A percentile compares a stretch with the other conserved stretches of the same genome.
Conservation (phyloP, 2,797 vertebrate species). For the Rhinophrynus dorsalis region DNA sequence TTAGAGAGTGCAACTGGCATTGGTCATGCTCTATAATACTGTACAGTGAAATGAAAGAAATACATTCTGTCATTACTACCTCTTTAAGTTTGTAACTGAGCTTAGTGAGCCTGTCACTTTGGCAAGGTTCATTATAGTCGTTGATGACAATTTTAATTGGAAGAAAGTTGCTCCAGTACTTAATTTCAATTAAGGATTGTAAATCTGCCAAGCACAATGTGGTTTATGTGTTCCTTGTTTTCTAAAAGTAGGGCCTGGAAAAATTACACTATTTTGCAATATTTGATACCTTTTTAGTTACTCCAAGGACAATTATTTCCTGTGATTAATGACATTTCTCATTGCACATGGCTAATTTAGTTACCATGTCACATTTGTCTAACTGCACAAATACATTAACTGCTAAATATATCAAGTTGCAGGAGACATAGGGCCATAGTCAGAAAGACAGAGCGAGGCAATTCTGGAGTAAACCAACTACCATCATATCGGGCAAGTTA, state of each 20-base stretch:
- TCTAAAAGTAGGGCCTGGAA: constrained; percentile 7
- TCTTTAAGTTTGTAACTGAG: constrained; percentile 13
- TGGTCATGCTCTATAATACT: too few species aligned
- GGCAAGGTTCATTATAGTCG: constrained; percentile 3
- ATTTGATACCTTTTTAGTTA: constrained; percentile 36
- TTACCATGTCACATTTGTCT: constrained; percentile 42
- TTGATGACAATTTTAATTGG: constrained; percentile 11
- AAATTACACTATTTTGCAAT: constrained; percentile 31
- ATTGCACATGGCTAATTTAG: constrained; percentile 44
- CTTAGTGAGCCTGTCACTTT: neutral
- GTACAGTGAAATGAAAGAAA: too few species aligned
- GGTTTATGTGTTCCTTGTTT: constrained; percentile 17
- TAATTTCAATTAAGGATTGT: constrained; percentile 16
- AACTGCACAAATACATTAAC: constrained; percentile 18
- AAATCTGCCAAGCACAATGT: constrained; percentile 17
- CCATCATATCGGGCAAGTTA: too few species aligned
- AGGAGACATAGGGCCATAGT: neutral
- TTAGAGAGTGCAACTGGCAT: too few species aligned
- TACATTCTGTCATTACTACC: too few species aligned
- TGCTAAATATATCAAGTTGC: constrained; percentile 26
- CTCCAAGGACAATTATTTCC: constrained; percentile 46
- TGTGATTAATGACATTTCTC: constrained; percentile 42
- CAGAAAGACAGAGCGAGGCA: too few species aligned
- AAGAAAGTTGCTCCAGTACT: neutral
- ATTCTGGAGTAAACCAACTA: too few species aligned